Evolutionary conservation across 2,113 vertebrate genomes (phyloP).

Genomic region (Chaetorhynchus papuensis): DNA sequence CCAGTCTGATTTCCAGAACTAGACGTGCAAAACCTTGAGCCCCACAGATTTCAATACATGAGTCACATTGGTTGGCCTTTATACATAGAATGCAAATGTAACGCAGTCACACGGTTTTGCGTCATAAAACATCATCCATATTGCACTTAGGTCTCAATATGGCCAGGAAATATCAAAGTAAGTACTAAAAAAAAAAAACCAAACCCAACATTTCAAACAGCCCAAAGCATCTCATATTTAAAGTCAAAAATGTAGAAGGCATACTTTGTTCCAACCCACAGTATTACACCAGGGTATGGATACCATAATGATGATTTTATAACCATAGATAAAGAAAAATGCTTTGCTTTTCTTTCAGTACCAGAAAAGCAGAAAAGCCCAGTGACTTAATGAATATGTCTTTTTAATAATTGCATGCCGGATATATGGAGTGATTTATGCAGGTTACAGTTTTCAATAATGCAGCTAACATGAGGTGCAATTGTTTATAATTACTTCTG

Average conservation of each 20-base stretch:
- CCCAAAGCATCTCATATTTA: not conserved
- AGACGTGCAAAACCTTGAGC: not conserved
- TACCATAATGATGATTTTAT: not conserved
- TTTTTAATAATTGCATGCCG: not conserved
- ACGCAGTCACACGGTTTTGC: not conserved
- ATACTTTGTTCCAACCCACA: not conserved
- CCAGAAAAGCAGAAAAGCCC: not conserved
- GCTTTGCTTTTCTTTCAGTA: not conserved
- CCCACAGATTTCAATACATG: not conserved
- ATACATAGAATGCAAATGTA: not conserved
- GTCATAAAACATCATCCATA: not conserved
- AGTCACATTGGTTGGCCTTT: not conserved
- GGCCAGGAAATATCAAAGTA: not conserved
- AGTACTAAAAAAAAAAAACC: not conserved
- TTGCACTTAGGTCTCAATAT: not conserved
- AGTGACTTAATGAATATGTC: not conserved
- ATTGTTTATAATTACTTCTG: not conserved
- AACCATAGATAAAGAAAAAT: not conserved
- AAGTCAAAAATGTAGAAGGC: not conserved
- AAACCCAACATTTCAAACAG: not conserved
- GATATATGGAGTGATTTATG: not conserved
- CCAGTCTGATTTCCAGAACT: not conserved
- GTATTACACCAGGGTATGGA: not conserved
- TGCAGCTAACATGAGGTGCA: not conserved
- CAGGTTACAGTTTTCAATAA: not conserved